phyloP scores from a whole-genome alignment of 2,113 vertebrate genomes.

The Platichthys flesus region DNA sequence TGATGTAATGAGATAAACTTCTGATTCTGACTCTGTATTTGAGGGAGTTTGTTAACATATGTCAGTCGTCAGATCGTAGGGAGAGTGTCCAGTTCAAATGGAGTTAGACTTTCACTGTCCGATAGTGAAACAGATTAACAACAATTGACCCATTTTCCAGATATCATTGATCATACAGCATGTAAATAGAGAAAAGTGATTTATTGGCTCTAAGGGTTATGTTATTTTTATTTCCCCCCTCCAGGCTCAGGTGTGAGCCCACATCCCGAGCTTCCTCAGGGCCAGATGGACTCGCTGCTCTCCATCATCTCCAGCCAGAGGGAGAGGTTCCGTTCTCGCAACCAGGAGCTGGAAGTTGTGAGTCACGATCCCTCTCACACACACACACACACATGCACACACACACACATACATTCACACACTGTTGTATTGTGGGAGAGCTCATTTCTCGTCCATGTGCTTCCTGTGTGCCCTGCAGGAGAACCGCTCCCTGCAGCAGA shows the following conservation, averaged over 20 bases:
- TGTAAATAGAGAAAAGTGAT: not conserved
- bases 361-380: constrained; percentile 32
- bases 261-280: constrained; percentile 86
- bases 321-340: constrained; percentile 93
- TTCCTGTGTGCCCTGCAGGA: constrained; percentile 78
- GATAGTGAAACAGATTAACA: not conserved
- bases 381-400: not conserved
- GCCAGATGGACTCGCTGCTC: constrained; percentile 94
- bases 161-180: not conserved
- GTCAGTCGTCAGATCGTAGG: too few species aligned
- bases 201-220: not conserved
- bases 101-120: too few species aligned
- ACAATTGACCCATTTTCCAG: not conserved
- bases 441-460: constrained; percentile 5
- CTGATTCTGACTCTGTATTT: too few species aligned
- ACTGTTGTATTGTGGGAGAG: not conserved
- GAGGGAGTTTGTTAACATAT: too few species aligned
- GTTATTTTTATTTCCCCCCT: not conserved
- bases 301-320: constrained; percentile 99
- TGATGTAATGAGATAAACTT: too few species aligned
- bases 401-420: not conserved
- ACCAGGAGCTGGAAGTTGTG: constrained; percentile 96
- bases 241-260: constrained; percentile 59
- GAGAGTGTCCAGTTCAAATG: too few species aligned
- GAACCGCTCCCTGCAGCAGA: constrained; percentile 90